Conservation (phyloP, 1,140 invertebrate genomes). For the Andricus grossulariae region DNA sequence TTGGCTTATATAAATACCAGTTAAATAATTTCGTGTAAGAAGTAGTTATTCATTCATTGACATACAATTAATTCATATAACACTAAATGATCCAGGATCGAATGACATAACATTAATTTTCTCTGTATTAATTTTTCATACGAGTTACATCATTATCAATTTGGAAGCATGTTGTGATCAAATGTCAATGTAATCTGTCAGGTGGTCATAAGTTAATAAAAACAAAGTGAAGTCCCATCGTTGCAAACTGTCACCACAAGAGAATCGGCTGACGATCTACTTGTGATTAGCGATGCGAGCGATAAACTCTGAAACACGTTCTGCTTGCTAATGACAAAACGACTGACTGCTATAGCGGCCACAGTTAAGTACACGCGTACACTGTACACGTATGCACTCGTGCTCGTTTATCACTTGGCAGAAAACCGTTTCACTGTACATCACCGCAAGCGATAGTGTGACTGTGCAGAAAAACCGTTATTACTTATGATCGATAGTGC, state of each 20-base stretch:
- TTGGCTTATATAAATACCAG: no score
- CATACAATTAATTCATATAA: neutral
- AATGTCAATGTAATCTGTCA: neutral
- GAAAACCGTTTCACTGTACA: conserved; percentile 46
- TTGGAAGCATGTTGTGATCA: neutral
- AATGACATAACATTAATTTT: no score
- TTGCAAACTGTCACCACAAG: conserved; percentile 8
- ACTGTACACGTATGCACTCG: conserved; percentile 27
- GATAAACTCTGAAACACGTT: conserved; percentile 29
- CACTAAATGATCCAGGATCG: no score
- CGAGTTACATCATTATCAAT: neutral
- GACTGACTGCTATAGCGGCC: conserved; percentile 33
- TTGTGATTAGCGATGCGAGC: conserved; percentile 33
- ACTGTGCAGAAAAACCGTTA: conserved; percentile 39
- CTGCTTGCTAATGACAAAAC: conserved; percentile 36
- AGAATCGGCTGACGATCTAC: conserved; percentile 27
- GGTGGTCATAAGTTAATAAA: neutral
- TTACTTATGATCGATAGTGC: conserved; percentile 52
- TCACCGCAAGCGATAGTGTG: conserved; percentile 33
- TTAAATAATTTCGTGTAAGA: no score
- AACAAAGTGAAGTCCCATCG: conserved; percentile 5
- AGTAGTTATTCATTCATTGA: neutral
- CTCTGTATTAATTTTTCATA: no score
- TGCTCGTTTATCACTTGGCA: conserved; percentile 44
- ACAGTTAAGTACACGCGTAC: conserved; percentile 11